Evolutionary conservation across 1,140 invertebrate genomes (phyloP).

Genomic region (Leptopilina boulardi): DNA sequence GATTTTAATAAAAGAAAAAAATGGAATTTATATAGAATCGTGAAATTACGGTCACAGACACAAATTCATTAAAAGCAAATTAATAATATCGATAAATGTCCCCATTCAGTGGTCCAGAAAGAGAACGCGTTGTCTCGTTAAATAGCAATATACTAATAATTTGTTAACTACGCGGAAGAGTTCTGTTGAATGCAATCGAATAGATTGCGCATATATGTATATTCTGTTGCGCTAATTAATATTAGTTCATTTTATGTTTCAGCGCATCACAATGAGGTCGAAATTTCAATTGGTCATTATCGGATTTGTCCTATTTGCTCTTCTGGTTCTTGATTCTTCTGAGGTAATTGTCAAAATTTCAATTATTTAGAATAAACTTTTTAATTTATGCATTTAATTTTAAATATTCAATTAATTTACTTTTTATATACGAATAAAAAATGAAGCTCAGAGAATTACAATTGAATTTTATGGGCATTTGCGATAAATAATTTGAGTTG

Average conservation of each 20-base stretch:
- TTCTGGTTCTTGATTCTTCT: slow-evolving; percentile 59
- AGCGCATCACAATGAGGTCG: slow-evolving; percentile 60
- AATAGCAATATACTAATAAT: slow-evolving; percentile 33
- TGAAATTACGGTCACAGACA: not conserved
- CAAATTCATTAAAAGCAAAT: not conserved
- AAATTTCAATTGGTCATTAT: slow-evolving; percentile 58
- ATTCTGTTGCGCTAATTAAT: slow-evolving; percentile 1
- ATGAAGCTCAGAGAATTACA: too few species aligned
- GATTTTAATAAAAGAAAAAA: slow-evolving; percentile 14
- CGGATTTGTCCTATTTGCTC: slow-evolving; percentile 53
- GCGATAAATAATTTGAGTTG: too few species aligned
- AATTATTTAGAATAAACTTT: not conserved
- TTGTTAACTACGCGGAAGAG: slow-evolving; percentile 33
- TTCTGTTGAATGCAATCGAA: not conserved
- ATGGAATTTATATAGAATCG: not conserved
- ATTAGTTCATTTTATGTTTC: slow-evolving; percentile 44
- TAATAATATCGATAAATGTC: slow-evolving; percentile 6
- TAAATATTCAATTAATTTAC: too few species aligned
- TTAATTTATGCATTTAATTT: not conserved
- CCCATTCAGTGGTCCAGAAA: not conserved
- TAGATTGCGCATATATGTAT: not conserved
- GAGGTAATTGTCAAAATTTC: slow-evolving; percentile 53
- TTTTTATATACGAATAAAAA: too few species aligned
- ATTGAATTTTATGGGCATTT: too few species aligned
- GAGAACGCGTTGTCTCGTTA: not conserved